Conservation (phyloP, 1,140 invertebrate species). For the Cydia strobilella region DNA sequence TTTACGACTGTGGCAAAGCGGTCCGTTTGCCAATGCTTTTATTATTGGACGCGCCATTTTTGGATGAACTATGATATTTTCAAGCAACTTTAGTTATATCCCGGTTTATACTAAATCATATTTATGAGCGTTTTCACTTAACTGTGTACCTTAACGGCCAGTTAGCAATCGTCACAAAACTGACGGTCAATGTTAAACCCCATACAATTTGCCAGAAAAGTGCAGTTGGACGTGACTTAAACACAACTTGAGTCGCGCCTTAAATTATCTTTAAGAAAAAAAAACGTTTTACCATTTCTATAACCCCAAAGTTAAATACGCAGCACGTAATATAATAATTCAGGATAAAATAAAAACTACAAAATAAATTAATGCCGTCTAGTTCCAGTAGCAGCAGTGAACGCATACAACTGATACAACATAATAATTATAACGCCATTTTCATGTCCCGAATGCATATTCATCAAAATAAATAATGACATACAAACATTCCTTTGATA, state of each 20-base stretch:
- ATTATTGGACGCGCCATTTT: conserved; percentile 57
- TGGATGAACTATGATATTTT: conserved; percentile 62
- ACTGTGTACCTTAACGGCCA: too few relatives aligned
- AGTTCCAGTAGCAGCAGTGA: background rate
- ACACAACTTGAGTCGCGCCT: too few relatives aligned
- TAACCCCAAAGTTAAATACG: too few relatives aligned
- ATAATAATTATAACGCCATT: conserved; percentile 10
- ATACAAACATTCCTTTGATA: conserved; percentile 10
- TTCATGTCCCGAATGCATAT: background rate
- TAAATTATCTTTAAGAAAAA: too few relatives aligned
- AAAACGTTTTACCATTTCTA: too few relatives aligned
- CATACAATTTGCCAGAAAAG: too few relatives aligned
- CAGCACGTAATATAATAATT: background rate
- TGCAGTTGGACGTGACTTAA: too few relatives aligned
- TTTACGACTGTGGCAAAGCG: conserved; percentile 51
- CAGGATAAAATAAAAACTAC: background rate
- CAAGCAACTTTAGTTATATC: background rate
- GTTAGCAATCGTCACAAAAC: too few relatives aligned
- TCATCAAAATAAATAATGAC: background rate
- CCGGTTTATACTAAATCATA: too few relatives aligned
- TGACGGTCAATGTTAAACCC: too few relatives aligned
- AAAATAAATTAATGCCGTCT: background rate
- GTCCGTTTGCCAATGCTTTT: conserved; percentile 60
- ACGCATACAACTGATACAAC: background rate
- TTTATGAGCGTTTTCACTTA: too few relatives aligned